phyloP scores from a whole-genome alignment of 2,113 vertebrate species.

The Ctenodactylus gundi region DNA sequence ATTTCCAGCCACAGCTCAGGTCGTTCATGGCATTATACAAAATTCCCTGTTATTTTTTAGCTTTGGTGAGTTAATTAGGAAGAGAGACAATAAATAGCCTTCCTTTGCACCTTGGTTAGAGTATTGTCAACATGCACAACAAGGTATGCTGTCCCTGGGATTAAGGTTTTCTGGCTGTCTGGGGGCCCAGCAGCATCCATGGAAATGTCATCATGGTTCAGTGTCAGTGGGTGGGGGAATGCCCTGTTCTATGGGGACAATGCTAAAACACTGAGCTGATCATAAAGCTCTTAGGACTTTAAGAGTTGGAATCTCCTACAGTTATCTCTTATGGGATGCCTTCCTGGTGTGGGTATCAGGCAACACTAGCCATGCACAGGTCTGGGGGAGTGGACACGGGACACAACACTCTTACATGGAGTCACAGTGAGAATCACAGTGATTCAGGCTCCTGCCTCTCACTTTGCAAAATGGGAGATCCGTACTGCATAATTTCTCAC shows the following conservation, averaged over 20 bases:
- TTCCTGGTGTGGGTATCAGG: neutral
- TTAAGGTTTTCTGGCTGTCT: no score
- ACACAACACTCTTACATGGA: neutral
- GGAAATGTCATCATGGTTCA: neutral
- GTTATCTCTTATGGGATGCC: neutral
- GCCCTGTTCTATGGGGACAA: neutral
- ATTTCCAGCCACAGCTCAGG: neutral
- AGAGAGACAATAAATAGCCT: neutral
- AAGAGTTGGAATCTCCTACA: no score
- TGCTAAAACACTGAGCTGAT: neutral
- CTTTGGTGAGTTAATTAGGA: neutral
- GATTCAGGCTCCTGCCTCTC: no score
- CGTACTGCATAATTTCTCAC: fast-evolving
- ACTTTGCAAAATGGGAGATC: neutral
- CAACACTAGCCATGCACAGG: neutral
- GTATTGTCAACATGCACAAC: neutral
- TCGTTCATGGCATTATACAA: neutral
- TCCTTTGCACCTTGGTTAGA: neutral
- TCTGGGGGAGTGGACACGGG: neutral
- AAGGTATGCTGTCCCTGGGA: neutral
- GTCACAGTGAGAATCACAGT: neutral
- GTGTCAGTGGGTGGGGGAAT: fast-evolving
- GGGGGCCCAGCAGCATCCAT: neutral
- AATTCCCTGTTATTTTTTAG: neutral
- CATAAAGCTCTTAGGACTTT: neutral